phyloP scores from a whole-genome alignment of 1,140 invertebrate genomes.

The Helicorthomorpha holstii region DNA sequence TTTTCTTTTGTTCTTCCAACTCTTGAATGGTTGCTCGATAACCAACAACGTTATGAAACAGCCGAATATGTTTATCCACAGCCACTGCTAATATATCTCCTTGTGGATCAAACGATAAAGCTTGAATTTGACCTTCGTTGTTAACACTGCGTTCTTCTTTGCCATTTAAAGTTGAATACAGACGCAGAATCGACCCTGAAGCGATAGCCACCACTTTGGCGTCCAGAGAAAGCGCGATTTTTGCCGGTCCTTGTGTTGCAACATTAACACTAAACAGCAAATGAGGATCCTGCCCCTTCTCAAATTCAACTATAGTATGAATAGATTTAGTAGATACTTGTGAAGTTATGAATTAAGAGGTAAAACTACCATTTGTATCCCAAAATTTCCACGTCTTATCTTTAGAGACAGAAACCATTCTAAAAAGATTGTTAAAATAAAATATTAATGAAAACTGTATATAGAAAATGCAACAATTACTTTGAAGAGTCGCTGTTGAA shows the following conservation, averaged over 20 bases:
- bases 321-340: constrained; percentile 5
- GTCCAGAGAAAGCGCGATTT: constrained; percentile 52
- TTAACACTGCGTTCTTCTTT: constrained; percentile 43
- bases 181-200: constrained; percentile 39
- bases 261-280: constrained; percentile 41
- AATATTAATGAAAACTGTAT: neutral
- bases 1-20: constrained; percentile 41
- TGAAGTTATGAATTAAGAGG: neutral
- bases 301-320: constrained; percentile 49
- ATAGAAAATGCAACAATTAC: constrained; percentile 12
- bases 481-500: constrained; percentile 59
- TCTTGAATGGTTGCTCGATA: constrained; percentile 46
- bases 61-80: constrained; percentile 54
- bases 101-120: constrained; percentile 49
- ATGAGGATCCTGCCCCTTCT: constrained; percentile 56
- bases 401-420: constrained; percentile 68
- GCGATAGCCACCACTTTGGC: constrained; percentile 51
- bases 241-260: constrained; percentile 14
- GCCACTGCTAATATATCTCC: constrained; percentile 53
- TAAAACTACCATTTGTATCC: constrained; percentile 54
- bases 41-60: constrained; percentile 66
- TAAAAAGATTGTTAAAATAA: constrained; percentile 17
- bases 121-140: constrained; percentile 31
- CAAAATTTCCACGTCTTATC: constrained; percentile 73
- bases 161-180: constrained; percentile 48